Conservation (phyloP, 1,140 invertebrate species). For the Drosophila serrata region DNA sequence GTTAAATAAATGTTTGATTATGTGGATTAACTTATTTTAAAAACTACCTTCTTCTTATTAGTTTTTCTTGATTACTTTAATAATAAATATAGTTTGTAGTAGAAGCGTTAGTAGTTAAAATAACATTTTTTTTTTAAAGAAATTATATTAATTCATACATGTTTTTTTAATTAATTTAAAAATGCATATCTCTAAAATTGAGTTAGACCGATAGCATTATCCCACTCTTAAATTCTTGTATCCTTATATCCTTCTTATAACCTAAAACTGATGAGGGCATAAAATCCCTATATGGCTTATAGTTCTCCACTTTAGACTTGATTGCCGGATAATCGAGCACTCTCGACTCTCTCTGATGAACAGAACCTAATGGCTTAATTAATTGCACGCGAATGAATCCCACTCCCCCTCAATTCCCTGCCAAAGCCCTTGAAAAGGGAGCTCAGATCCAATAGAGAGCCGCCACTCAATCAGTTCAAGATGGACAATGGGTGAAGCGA, state of each 20-base stretch:
- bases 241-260: too few relatives aligned
- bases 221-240: background rate
- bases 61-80: background rate
- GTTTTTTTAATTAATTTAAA: background rate
- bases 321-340: background rate
- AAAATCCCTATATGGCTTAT: background rate
- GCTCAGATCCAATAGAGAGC: constrained; percentile 23
- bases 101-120: too few relatives aligned
- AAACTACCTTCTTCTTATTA: background rate
- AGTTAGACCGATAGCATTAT: too few relatives aligned
- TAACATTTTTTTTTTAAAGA: background rate
- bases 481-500: constrained; percentile 27
- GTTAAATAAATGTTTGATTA: too few relatives aligned
- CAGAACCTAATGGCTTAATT: constrained; percentile 46
- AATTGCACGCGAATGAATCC: constrained; percentile 39
- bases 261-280: too few relatives aligned
- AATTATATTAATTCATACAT: background rate
- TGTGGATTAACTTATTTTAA: too few relatives aligned
- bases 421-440: constrained; percentile 3
- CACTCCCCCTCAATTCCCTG: background rate
- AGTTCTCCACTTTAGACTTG: background rate
- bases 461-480: constrained; percentile 48
- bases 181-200: background rate
- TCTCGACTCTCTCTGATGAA: constrained; percentile 7
- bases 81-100: too few relatives aligned